phyloP scores from a whole-genome alignment of 2,113 vertebrate genomes.

The Catharus fuscescens region DNA sequence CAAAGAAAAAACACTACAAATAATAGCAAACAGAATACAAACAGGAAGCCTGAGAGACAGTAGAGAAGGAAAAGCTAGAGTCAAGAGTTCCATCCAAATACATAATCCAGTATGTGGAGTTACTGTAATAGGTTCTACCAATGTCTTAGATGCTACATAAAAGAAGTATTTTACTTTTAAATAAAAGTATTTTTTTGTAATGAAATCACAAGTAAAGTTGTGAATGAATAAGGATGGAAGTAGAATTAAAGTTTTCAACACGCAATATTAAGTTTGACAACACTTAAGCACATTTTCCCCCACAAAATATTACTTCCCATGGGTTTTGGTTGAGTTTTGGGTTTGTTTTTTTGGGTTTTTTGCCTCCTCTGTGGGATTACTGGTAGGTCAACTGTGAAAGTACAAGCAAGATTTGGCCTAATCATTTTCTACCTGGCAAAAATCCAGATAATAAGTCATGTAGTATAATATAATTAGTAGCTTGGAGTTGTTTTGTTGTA shows the following conservation, averaged over 20 bases:
- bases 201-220: neutral
- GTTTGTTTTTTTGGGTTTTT: neutral
- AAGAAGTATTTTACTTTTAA: neutral
- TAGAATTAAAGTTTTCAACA: neutral
- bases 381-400: slow-evolving; percentile 45
- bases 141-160: neutral
- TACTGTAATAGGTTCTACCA: neutral
- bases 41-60: neutral
- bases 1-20: neutral
- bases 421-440: slow-evolving; percentile 31
- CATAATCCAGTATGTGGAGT: neutral
- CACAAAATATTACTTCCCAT: neutral
- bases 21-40: neutral
- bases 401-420: slow-evolving; percentile 32
- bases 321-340: neutral
- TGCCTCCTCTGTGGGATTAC: neutral
- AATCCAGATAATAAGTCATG: slow-evolving; percentile 8
- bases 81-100: neutral
- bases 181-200: neutral
- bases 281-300: neutral
- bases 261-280: neutral
- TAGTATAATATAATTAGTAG: neutral
- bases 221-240: neutral
- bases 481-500: neutral
- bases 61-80: neutral